A percentile compares a stretch with the other conserved stretches of the same genome.
Conservation (phyloP, 2,797 vertebrate species). For the Limosa lapponica region DNA sequence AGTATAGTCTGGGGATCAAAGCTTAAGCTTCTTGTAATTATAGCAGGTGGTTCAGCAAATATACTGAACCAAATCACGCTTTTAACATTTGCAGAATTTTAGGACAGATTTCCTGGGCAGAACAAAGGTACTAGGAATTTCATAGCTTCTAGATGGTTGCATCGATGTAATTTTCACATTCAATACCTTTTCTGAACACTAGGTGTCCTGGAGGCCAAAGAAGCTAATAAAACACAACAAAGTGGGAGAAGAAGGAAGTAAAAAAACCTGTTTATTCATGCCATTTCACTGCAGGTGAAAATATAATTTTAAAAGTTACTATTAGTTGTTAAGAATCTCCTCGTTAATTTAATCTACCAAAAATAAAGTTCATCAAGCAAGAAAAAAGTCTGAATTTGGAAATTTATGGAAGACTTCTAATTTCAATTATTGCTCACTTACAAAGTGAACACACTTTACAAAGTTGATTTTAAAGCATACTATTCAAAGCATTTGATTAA, state of each 20-base stretch:
- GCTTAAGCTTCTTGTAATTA: conserved; percentile 11
- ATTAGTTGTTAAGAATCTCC: background rate
- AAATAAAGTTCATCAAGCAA: background rate
- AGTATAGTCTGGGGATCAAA: conserved; percentile 8
- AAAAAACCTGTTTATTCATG: background rate
- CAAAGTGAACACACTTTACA: background rate
- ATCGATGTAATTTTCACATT: background rate
- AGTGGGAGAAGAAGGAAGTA: background rate
- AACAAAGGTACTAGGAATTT: background rate
- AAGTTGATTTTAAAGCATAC: background rate
- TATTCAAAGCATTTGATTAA: background rate
- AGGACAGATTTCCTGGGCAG: background rate
- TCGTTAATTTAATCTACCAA: background rate
- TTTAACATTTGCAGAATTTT: background rate
- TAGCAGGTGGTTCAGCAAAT: conserved; percentile 37
- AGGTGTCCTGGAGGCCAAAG: background rate
- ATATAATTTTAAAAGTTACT: background rate
- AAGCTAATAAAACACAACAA: background rate
- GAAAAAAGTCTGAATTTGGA: background rate
- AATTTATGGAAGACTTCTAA: background rate
- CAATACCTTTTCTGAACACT: background rate
- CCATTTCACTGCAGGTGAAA: background rate
- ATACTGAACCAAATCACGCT: background rate
- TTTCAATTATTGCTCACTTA: background rate
- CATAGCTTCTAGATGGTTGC: background rate